These are phyloP conservation scores for Hafferia zeledoni DNA, from an alignment of 2,797 vertebrate genomes.

Conservation along the genomic window DNA sequence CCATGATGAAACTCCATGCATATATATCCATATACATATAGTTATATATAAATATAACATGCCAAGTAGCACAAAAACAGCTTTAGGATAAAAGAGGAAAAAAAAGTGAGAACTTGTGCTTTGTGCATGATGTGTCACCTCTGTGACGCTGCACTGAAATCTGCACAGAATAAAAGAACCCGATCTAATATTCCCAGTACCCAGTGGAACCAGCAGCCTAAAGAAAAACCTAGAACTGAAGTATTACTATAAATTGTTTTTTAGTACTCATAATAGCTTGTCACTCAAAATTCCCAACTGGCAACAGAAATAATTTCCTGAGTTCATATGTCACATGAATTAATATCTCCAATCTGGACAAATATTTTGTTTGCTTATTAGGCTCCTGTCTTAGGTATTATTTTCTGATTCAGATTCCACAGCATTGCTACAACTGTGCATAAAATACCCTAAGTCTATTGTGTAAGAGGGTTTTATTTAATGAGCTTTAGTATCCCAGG, in stretches of 20 bases:
- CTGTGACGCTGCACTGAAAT: not conserved
- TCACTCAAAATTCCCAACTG: slow-evolving; percentile 42
- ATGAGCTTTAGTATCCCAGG: not conserved
- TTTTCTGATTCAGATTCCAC: not conserved
- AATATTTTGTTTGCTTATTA: not conserved
- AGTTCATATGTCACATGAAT: slow-evolving; percentile 50
- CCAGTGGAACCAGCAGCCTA: slow-evolving; percentile 12
- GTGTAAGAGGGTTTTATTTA: slow-evolving; percentile 48
- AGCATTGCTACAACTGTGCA: not conserved
- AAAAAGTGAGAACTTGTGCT: not conserved
- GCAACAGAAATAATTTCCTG: slow-evolving; percentile 57
- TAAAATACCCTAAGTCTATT: slow-evolving; percentile 26
- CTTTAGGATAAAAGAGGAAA: not conserved
- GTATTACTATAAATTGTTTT: slow-evolving; percentile 51
- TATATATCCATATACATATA: not conserved
- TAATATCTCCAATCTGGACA: slow-evolving; percentile 36
- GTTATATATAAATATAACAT: not conserved
- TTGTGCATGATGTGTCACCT: not conserved
- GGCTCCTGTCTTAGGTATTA: slow-evolving; percentile 13
- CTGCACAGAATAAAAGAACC: slow-evolving; percentile 36
- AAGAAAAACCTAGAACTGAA: slow-evolving; percentile 46
- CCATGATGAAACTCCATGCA: not conserved
- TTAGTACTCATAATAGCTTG: slow-evolving; percentile 35
- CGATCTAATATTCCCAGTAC: slow-evolving; percentile 28
- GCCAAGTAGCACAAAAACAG: not conserved